A percentile compares a stretch with the other conserved stretches of the same genome.
Evolutionary conservation across 2,797 vertebrate genomes (phyloP).

Genomic region (Lacerta viridis): DNA sequence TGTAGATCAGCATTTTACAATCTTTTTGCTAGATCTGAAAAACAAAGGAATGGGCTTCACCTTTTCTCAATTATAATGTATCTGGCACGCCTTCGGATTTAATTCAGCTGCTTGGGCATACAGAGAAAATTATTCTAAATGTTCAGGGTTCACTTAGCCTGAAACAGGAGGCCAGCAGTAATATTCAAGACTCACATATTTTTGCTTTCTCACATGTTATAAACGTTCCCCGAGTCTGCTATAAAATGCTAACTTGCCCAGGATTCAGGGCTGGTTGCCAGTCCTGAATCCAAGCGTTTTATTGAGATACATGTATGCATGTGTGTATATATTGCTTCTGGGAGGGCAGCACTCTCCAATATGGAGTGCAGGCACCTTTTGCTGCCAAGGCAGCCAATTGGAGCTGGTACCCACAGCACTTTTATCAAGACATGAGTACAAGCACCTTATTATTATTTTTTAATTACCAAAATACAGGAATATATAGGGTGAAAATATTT

Average conservation of each 20-base stretch:
- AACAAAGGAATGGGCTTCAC: background rate
- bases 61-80: background rate
- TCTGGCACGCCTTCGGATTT: background rate
- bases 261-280: background rate
- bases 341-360: no score
- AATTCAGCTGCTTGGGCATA: background rate
- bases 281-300: background rate
- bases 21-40: background rate
- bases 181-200: background rate
- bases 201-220: background rate
- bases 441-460: no score
- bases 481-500: background rate
- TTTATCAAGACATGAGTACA: no score
- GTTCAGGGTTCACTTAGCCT: background rate
- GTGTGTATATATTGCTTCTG: no score
- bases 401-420: no score
- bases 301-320: background rate
- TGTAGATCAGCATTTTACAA: background rate
- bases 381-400: no score
- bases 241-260: background rate
- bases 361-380: no score
- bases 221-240: background rate
- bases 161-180: background rate
- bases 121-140: background rate
- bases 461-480: no score